These are phyloP conservation scores for Phodopus roborovskii DNA, from an alignment of 2,113 vertebrate species.

Conservation along the genomic window DNA sequence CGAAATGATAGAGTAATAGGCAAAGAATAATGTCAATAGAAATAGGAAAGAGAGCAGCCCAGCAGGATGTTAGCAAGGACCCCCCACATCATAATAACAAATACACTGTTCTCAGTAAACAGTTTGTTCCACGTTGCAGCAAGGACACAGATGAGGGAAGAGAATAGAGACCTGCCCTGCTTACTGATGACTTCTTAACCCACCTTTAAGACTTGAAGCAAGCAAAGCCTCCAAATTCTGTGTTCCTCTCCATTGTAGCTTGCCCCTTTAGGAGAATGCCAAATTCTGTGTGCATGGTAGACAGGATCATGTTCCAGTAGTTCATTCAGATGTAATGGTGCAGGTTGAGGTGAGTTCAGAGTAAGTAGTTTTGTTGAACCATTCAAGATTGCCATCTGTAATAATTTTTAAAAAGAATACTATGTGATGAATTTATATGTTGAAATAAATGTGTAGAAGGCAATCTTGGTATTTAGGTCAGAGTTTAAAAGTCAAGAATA, in stretches of 20 bases:
- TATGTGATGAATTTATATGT: neutral
- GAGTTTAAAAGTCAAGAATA: conserved; percentile 24
- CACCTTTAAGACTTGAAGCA: neutral
- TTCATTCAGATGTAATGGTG: neutral
- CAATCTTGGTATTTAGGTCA: neutral
- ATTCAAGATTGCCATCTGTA: neutral
- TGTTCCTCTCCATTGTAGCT: neutral
- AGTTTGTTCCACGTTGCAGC: conserved; percentile 24
- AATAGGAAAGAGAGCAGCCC: conserved; percentile 59
- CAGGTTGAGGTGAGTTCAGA: neutral
- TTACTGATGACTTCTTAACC: neutral
- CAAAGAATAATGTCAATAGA: conserved; percentile 65
- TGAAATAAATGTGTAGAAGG: neutral
- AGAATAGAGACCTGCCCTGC: neutral
- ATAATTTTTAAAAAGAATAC: neutral
- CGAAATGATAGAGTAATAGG: conserved; percentile 62
- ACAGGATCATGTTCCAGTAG: neutral
- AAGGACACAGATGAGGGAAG: neutral
- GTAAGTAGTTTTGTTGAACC: too few species aligned
- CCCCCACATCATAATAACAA: conserved; percentile 54
- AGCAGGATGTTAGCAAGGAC: conserved; percentile 60
- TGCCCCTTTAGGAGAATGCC: neutral
- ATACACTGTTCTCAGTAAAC: conserved; percentile 39
- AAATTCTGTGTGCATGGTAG: neutral
- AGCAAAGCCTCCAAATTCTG: neutral